Conservation (phyloP, 2,113 vertebrate genomes). For the Mesembrinibis cayennensis region DNA sequence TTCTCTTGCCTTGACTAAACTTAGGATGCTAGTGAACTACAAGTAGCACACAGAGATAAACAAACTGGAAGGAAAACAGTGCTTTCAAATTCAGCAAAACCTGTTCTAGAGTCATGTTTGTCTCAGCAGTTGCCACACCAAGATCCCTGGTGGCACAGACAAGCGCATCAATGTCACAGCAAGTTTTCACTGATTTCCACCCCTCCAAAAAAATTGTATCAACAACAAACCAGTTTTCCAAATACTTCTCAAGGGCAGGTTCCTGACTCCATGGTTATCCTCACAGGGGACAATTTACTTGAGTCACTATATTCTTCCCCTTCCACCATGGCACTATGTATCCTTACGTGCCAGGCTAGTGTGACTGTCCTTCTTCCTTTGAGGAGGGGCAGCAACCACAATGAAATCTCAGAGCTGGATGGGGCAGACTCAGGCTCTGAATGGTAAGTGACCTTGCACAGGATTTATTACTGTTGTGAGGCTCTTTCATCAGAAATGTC, state of each 20-base stretch:
- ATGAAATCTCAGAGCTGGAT: neutral
- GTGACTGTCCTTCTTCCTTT: neutral
- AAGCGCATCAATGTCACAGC: neutral
- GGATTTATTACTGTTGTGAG: neutral
- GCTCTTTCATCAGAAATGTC: neutral
- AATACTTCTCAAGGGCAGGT: neutral
- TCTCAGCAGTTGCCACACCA: neutral
- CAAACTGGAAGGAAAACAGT: neutral
- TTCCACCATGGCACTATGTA: neutral
- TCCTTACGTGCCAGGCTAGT: accelerated
- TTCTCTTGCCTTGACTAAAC: neutral
- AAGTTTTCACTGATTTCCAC: neutral
- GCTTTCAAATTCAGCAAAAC: neutral
- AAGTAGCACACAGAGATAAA: neutral
- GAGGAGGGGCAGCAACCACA: neutral
- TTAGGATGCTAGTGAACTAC: neutral
- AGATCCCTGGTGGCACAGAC: neutral
- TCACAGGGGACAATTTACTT: neutral
- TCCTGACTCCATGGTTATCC: neutral
- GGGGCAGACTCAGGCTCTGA: neutral
- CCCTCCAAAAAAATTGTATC: neutral
- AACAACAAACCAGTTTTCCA: neutral
- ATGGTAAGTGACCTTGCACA: neutral
- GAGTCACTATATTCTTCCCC: neutral
- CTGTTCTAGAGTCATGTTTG: neutral